phyloP scores from a whole-genome alignment of 23 tunicate genomes.

The Halocynthia roretzi region DNA sequence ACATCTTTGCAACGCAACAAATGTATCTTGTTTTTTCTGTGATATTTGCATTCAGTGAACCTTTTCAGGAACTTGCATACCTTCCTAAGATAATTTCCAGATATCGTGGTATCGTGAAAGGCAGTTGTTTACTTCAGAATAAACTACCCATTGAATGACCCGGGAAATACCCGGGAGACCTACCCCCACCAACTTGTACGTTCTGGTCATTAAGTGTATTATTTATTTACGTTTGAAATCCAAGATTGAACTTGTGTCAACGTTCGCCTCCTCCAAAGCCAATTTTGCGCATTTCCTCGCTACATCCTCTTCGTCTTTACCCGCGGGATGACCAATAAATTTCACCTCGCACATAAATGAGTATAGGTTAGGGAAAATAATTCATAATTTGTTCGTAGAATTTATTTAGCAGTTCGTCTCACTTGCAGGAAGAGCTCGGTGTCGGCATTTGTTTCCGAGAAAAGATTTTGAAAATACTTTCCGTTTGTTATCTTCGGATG shows the following conservation, averaged over 20 bases:
- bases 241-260: not conserved
- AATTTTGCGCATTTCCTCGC: conserved; percentile 6
- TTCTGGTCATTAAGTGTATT: not conserved
- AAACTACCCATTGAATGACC: too few relatives aligned
- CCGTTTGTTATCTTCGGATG: not conserved
- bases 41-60: not conserved
- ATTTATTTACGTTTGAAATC: conserved; percentile 1
- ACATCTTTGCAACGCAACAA: not conserved
- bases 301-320: not conserved
- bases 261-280: conserved; percentile 19
- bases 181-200: too few relatives aligned
- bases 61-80: not conserved
- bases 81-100: too few relatives aligned
- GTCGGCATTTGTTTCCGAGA: not conserved
- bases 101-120: too few relatives aligned
- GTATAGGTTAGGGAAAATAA: not conserved
- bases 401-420: not conserved
- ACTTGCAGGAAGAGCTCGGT: conserved; percentile 8
- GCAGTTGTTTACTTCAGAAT: too few relatives aligned
- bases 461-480: not conserved
- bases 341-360: not conserved
- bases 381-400: not conserved
- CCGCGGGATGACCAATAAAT: not conserved
- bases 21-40: not conserved
- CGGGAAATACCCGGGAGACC: too few relatives aligned